Percentiles rank a stretch among this genome's conserved stretches.
These are phyloP conservation scores for Alsophila aescularia DNA, from an alignment of 2,888 invertebrate genomes.

Conservation along the genomic window DNA sequence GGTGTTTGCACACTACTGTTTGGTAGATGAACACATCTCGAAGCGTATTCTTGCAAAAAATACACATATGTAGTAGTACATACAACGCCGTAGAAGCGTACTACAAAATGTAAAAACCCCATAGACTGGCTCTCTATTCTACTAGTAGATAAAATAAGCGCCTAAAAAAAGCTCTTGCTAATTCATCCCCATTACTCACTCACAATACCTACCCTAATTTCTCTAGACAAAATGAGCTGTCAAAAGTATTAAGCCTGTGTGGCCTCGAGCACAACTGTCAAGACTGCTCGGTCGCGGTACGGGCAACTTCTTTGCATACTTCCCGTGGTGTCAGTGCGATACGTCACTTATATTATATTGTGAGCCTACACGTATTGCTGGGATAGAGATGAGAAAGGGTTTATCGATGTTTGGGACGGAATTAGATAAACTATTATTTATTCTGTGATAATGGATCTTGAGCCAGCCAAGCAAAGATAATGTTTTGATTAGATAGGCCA, in stretches of 20 bases:
- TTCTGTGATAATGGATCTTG: no score
- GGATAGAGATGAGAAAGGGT: slow-evolving; percentile 55
- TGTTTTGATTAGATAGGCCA: no score
- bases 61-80: no score
- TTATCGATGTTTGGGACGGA: slow-evolving; percentile 47
- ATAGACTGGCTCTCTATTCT: no score
- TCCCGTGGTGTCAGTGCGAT: slow-evolving; percentile 83
- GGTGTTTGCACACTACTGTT: no score
- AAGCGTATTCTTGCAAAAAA: no score
- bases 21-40: no score
- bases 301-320: slow-evolving; percentile 83
- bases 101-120: no score
- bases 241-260: slow-evolving; percentile 45
- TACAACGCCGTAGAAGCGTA: no score
- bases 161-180: background rate
- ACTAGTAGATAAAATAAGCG: no score
- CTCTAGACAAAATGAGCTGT: slow-evolving; percentile 49
- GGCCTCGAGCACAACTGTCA: slow-evolving; percentile 66
- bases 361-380: slow-evolving; percentile 76
- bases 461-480: no score
- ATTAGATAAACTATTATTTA: no score
- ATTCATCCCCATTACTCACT: slow-evolving; percentile 22
- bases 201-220: slow-evolving; percentile 27
- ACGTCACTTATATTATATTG: slow-evolving; percentile 81
- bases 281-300: slow-evolving; percentile 60